Base-by-base conservation (phyloP, 2,113 vertebrate genomes). In the Percina caprodes region DNA sequence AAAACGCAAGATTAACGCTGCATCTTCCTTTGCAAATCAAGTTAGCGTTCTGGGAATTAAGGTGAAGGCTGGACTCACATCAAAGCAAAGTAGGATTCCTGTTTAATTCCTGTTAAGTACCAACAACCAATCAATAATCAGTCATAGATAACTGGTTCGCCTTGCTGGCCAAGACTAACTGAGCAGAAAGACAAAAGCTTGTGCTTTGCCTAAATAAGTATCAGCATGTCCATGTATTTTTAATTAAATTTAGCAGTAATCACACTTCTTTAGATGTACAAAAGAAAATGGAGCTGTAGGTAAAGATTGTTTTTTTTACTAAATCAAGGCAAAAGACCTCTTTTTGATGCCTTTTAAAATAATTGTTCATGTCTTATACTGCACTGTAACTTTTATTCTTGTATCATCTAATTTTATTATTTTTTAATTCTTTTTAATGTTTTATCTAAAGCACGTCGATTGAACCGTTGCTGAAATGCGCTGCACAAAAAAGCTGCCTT, bases 1-100 rank as follows among this genome's bases (percentile, higher is more conserved):
- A 83, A 84, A 84, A 84, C n/a, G 26, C 75, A 54, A 30, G 74
- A 84, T 80, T 48, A 45, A 69, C 60, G 86, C 52, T 26, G 68
- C 15, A 62, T 74, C 30, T 68, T 67, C 19, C 1, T 74, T 30
- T 14, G 51, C 58, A 54, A 42, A 90, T 59, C 67, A 33, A 75
- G 51, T 74, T 74, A 79, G 58, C 63, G 51, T 24, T 71, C 67
- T 75, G 74, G 73, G 62, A 83, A 78, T 82, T 69, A 72, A 86
- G 21, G 26, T 59, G 14, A 74, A 65, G 10, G 68, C 48, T 76
- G 18, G 73, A 67, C 19, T 70, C n/a, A 3, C 35, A 66, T 39
- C 11, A 72, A 61, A 55, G 39, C 8, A 42, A 59, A 69, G 51
- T 2, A 65, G 49, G 54, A 4, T 48, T 89, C 45, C 49, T 16